phyloP scores from a whole-genome alignment of 2,113 vertebrate species.

The Mesembrinibis cayennensis region DNA sequence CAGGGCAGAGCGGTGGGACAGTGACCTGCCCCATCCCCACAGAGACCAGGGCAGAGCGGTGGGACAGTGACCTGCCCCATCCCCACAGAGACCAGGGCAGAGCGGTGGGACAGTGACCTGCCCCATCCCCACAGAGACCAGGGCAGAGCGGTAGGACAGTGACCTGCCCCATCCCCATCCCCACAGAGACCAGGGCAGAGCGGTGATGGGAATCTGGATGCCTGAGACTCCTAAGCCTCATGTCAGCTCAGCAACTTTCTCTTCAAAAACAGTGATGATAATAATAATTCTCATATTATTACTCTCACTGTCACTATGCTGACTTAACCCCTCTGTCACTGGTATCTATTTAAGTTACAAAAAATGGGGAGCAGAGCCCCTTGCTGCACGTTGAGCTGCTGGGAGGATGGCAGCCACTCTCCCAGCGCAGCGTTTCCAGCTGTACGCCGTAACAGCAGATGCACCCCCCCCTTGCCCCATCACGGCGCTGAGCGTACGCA shows the following conservation, averaged over 20 bases:
- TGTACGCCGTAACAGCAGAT: accelerated
- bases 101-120: neutral
- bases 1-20: too few relatives aligned
- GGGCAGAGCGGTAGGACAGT: neutral
- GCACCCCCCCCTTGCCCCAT: neutral
- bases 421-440: neutral
- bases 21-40: neutral
- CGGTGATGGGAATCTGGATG: neutral
- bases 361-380: neutral
- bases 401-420: neutral
- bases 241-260: neutral
- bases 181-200: neutral
- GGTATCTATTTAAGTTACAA: neutral
- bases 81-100: too few relatives aligned
- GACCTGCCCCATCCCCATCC: neutral
- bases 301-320: neutral
- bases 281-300: neutral
- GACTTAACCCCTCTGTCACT: neutral
- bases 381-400: neutral
- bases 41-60: neutral
- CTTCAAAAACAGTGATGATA: neutral
- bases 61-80: neutral
- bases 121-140: neutral
- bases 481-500: accelerated
- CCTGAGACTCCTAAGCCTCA: neutral